Conservation (phyloP, 2,113 vertebrate species). For the Xiphophorus maculatus region DNA sequence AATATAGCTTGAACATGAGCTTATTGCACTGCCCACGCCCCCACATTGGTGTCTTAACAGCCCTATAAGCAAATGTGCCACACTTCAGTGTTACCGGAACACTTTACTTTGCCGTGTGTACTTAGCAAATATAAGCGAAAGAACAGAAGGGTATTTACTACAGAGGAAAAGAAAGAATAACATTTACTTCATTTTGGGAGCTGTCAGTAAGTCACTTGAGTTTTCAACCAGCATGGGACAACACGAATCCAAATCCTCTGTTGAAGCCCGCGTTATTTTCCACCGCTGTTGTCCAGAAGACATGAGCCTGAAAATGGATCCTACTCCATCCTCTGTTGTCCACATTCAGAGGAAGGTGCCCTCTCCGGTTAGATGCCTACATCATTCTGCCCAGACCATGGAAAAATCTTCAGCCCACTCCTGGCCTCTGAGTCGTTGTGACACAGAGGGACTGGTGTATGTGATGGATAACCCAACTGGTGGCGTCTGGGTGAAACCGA, state of each 20-base stretch:
- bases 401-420: constrained; percentile 16
- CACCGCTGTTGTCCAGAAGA: constrained; percentile 32
- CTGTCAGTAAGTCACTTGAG: not conserved
- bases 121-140: constrained; percentile 37
- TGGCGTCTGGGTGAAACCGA: constrained; percentile 78
- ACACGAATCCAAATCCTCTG: constrained; percentile 64
- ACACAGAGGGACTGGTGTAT: constrained; percentile 71
- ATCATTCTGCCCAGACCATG: not conserved
- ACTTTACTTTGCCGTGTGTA: not conserved
- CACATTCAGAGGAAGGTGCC: constrained; percentile 47
- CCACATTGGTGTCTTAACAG: constrained; percentile 16
- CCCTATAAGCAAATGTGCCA: constrained; percentile 40
- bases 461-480: constrained; percentile 79
- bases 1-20: constrained; percentile 63
- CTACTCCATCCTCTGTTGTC: constrained; percentile 26
- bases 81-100: constrained; percentile 61
- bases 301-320: constrained; percentile 32
- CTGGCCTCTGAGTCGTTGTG: constrained; percentile 45
- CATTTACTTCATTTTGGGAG: not conserved
- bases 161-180: not conserved
- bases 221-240: constrained; percentile 71
- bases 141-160: not conserved
- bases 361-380: not conserved
- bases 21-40: constrained; percentile 20
- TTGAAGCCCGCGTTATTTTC: constrained; percentile 55